phyloP scores from a whole-genome alignment of 53 echinoderm and acorn worm genomes.

The Paelopatides confundens region DNA sequence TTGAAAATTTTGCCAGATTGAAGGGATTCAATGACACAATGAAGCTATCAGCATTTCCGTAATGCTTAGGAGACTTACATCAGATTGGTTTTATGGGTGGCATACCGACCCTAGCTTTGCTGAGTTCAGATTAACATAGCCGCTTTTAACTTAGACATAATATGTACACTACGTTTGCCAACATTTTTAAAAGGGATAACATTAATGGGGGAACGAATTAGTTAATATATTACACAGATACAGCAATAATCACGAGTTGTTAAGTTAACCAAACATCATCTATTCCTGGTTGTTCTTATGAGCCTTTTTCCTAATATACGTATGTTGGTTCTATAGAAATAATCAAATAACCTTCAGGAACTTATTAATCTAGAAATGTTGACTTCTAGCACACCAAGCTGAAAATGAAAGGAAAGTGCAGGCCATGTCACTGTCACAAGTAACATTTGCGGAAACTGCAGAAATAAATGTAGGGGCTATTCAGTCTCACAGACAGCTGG shows the following conservation, averaged over 20 bases:
- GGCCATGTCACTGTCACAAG: not conserved
- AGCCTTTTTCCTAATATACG: not conserved
- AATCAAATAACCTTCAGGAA: not conserved
- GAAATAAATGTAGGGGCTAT: not conserved
- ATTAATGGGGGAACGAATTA: not conserved
- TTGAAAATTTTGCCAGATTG: not conserved
- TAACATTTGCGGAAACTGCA: not conserved
- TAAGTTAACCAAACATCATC: not conserved
- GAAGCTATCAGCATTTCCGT: not conserved
- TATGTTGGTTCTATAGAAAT: not conserved
- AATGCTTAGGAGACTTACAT: not conserved
- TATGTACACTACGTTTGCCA: not conserved
- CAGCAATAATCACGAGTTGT: not conserved
- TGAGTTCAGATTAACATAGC: not conserved
- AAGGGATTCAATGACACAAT: not conserved
- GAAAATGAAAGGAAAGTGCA: not conserved
- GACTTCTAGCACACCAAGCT: not conserved
- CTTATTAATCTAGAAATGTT: not conserved
- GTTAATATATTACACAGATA: not conserved
- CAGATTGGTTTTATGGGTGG: constrained; percentile 15
- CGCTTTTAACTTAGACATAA: not conserved
- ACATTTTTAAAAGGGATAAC: not conserved
- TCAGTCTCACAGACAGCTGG: no score
- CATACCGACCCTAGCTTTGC: not conserved
- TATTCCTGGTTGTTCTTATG: not conserved